These are phyloP conservation scores for Oryctes rhinoceros DNA, from an alignment of 1,140 invertebrate species.

Conservation along the genomic window DNA sequence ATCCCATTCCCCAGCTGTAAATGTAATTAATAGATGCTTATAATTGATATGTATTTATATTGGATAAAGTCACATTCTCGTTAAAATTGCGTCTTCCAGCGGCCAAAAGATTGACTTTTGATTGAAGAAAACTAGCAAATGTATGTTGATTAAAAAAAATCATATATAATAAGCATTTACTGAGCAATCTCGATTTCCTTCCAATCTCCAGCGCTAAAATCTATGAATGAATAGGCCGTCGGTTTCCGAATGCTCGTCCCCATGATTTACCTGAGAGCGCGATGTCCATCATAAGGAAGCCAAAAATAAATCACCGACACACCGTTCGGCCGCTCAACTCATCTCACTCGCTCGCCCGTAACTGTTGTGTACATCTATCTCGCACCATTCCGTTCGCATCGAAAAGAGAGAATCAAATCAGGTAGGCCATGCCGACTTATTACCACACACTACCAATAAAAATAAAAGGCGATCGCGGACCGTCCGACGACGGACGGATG, in stretches of 20 bases:
- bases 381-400: neutral
- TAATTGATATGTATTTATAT: no score
- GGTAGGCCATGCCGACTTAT: conserved; percentile 32
- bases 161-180: no score
- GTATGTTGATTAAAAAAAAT: no score
- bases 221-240: conserved; percentile 2
- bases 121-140: no score
- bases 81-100: no score
- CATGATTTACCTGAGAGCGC: conserved; percentile 30
- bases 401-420: conserved; percentile 26
- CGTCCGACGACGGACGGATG: neutral
- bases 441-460: conserved; percentile 27
- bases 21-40: no score
- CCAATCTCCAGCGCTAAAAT: neutral
- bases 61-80: no score
- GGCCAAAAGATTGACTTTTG: no score
- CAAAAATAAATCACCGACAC: conserved; percentile 32
- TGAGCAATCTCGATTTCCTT: no score
- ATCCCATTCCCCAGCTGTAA: no score
- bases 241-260: conserved; percentile 32
- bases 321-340: neutral
- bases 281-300: conserved; percentile 36
- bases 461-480: neutral
- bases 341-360: neutral
- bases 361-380: neutral